Conservation (phyloP, 2,113 vertebrate species). For the Loxodonta africana region DNA sequence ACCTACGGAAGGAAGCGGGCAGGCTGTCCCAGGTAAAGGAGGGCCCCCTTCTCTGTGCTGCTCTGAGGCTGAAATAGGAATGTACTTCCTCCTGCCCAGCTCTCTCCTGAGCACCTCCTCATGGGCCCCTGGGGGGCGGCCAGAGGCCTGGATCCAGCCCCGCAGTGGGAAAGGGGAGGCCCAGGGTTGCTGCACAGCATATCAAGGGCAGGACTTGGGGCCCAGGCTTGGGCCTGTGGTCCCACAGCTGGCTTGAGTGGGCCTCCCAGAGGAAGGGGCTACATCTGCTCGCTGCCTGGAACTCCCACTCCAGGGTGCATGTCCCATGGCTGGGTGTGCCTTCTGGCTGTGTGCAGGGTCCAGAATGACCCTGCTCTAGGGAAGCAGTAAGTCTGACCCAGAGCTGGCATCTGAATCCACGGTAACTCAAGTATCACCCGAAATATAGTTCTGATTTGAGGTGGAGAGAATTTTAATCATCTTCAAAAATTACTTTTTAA, state of each 20-base stretch:
- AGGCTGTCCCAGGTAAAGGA: neutral
- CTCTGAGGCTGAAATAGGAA: neutral
- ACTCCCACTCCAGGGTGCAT: neutral
- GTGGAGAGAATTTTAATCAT: neutral
- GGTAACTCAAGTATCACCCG: neutral
- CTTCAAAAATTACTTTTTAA: neutral
- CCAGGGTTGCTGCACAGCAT: neutral
- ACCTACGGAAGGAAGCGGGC: neutral
- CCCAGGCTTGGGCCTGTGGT: neutral
- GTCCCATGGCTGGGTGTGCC: neutral
- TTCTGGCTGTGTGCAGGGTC: neutral
- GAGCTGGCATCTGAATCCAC: neutral
- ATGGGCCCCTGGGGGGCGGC: rapidly evolving
- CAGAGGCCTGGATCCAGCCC: neutral
- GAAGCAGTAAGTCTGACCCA: neutral
- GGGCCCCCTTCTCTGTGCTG: neutral
- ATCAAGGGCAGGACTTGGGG: neutral
- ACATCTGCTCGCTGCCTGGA: neutral
- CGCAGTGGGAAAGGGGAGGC: neutral
- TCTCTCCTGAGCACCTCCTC: neutral
- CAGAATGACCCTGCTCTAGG: neutral
- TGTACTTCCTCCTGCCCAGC: neutral
- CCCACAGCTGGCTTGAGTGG: neutral
- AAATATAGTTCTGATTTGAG: neutral
- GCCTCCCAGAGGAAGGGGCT: neutral